Percentiles rank a stretch among this genome's conserved stretches.
These are phyloP conservation scores for Cryptoprocta ferox DNA, from an alignment of 2,797 vertebrate genomes.

Conservation along the genomic window DNA sequence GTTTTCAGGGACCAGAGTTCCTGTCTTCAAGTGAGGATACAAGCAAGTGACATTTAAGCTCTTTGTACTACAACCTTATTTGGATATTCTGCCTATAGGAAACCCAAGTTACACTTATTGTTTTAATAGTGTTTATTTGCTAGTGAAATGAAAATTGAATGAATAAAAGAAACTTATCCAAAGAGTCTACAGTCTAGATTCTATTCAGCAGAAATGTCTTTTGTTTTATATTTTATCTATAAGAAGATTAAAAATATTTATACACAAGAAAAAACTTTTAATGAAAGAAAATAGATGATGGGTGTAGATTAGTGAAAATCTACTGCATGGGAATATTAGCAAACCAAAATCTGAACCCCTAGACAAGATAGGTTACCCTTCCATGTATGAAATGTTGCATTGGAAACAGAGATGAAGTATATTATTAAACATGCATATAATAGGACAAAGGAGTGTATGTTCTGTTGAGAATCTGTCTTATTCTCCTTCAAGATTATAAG, in stretches of 20 bases:
- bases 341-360: neutral
- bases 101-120: neutral
- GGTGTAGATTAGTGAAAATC: neutral
- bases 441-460: neutral
- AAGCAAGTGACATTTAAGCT: conserved; percentile 1
- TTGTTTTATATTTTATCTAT: conserved; percentile 3
- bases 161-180: neutral
- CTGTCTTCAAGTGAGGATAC: neutral
- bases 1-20: neutral
- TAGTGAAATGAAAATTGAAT: neutral
- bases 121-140: conserved; percentile 24
- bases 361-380: neutral
- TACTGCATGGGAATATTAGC: neutral
- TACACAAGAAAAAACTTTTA: neutral
- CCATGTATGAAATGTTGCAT: neutral
- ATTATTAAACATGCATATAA: neutral
- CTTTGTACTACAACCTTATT: neutral
- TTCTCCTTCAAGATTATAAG: neutral
- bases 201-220: neutral
- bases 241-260: neutral
- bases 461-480: neutral
- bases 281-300: neutral
- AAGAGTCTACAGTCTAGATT: neutral
- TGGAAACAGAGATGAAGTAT: neutral
- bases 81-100: neutral